Evolutionary conservation across 2,113 vertebrate genomes (phyloP), one percentile per base, ranked within the genome.

Genomic region (Alosa alosa): DNA sequence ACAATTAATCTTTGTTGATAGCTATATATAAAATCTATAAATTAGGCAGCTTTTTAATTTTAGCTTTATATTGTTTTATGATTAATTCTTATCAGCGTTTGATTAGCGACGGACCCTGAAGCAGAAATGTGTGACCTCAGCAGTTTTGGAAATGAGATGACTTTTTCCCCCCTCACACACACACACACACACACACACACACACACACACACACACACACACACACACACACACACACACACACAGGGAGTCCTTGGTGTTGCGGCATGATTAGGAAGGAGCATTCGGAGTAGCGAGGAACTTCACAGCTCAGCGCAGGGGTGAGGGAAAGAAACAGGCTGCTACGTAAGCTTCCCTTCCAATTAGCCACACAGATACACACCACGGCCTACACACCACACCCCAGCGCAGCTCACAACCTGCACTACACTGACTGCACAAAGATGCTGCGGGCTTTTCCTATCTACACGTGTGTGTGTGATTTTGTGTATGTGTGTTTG

Each of bases 11-110:
- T 89, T 88, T 88, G 13, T 18, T 88, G 89, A 90, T 88, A 49
- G 87, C 86, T 89, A 90, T 84, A 89, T 88, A 89, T 91, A 88
- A 86, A 88, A 90, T 92, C 84, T 86, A 89, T 88, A 90, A 86
- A 89, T 91, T 88, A 87, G 50, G 47, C 86, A 86, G 86, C 82
- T 87, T 90, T 90, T 87, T 90, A 87, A 91, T 90, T 90, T 88
- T 55, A 85, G 72, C 87, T 90, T 88, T 78, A 88, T 90, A 90
- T 90, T 91, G 86, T 90, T 90, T 90, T 91, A 91, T 92, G 90
- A 92, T 91, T 90, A 83, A 88, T 89, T 90, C 86, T 88, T 83
- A 90, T 89, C 88, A 90, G 86, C 57, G 36, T 88, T 87, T 85
- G 87, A 91, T 89, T 90, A 90, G 88, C 83, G 83, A 46, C 39